Percentiles rank a stretch among this genome's conserved stretches.
These are phyloP conservation scores for Syritta pipiens DNA, from an alignment of 2,888 invertebrate genomes.

Conservation along the genomic window DNA sequence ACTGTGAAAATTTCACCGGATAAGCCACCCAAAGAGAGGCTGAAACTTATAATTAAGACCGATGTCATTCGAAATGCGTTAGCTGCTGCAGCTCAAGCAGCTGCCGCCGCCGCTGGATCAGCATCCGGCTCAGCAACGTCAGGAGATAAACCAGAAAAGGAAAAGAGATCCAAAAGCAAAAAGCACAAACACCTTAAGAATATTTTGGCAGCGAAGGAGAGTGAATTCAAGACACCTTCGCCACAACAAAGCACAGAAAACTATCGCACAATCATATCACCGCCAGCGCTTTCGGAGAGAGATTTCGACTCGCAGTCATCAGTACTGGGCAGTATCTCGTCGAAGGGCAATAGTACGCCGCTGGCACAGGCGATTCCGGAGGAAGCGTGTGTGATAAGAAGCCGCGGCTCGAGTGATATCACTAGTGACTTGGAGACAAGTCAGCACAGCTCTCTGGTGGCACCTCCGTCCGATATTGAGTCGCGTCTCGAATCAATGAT, in stretches of 20 bases:
- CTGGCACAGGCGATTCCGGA: constrained; percentile 75
- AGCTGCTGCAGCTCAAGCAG: constrained; percentile 77
- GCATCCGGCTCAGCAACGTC: constrained; percentile 70
- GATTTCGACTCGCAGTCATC: constrained; percentile 79
- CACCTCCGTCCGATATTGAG: constrained; percentile 79
- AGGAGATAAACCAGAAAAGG: constrained; percentile 71
- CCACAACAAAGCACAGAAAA: constrained; percentile 81
- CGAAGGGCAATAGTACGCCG: constrained; percentile 78
- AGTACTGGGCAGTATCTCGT: constrained; percentile 78
- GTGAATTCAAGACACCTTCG: constrained; percentile 79
- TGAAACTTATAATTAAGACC: constrained; percentile 80
- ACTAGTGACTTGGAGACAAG: constrained; percentile 79
- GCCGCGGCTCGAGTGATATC: constrained; percentile 78
- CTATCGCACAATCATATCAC: constrained; percentile 74
- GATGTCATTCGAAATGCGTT: constrained; percentile 78
- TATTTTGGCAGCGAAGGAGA: constrained; percentile 66
- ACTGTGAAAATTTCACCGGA: constrained; percentile 78
- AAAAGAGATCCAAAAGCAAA: constrained; percentile 75
- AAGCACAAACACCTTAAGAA: constrained; percentile 77
- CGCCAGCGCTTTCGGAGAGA: constrained; percentile 80
- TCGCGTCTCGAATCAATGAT: constrained; percentile 79
- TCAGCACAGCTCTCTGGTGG: constrained; percentile 79
- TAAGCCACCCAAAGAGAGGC: constrained; percentile 80
- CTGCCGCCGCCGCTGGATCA: constrained; percentile 73
- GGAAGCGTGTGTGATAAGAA: constrained; percentile 78